Evolutionary conservation across 2,888 invertebrate genomes (phyloP), one percentile per base, ranked within the genome.

Genomic region (Yponomeuta malinellus): DNA sequence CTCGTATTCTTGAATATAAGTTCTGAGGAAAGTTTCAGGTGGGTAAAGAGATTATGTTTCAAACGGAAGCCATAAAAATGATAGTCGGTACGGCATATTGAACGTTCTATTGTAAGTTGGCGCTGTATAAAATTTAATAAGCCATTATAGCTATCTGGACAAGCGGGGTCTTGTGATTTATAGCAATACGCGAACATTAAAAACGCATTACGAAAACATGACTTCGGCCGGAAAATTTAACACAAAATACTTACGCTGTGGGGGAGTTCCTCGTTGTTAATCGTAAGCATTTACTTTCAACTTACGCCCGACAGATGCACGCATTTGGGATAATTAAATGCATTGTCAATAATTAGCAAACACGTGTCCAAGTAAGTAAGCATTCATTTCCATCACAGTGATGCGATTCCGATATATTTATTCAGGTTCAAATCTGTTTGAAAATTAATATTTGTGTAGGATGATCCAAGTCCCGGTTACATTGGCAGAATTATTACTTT

Each of bases 201-300:
- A 91, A 92, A 90, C 91, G 88, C 91, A 91, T 91, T 91, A 91
- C 86, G 86, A 88, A 90, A 91, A 91, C 91, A 91, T 89, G 91
- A 90, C 86, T 91, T 87, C 86, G 83, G 88, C 84, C 85, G 87
- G 84, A 86, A 80, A 89, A 87, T 86, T 90, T 85, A 88, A 88
- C 89, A 80, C 80, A 65, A 70, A 84, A 82, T 85, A 86, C 43
- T 43, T 86, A 85, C 83, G 82, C 81, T 76, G 79, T 77, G 81
- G 76, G 84, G 85, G 84, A 84, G 83, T 84, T 85, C 52, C 12
- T 83, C 83, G 83, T 83, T 69, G 63, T 31, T 65, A 31, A 65
- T 33, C 1, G 52, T 59, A 59, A 59, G 52, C 52, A 15, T 59
- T 59, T 59, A 15, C 1, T 15, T 15, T 59, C 1, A 59, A 59